phyloP scores from a whole-genome alignment of 2,113 vertebrate genomes.

The Aviceda subcristata region DNA sequence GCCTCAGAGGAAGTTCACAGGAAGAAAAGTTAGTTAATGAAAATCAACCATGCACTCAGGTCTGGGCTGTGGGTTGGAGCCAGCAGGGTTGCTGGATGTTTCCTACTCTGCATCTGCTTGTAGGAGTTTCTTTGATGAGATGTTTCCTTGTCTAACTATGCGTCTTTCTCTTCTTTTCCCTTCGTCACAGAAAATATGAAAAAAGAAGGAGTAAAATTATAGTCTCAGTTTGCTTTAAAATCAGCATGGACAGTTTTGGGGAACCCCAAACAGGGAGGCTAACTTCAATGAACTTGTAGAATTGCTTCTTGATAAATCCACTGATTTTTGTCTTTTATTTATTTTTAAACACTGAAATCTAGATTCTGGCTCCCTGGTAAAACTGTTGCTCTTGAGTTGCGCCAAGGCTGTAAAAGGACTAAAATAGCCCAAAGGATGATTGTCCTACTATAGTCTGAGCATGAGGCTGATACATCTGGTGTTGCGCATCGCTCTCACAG shows the following conservation, averaged over 20 bases:
- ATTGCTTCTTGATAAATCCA: not conserved
- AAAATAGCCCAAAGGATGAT: not conserved
- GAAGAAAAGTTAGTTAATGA: conserved; percentile 49
- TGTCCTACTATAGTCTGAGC: not conserved
- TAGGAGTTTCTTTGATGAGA: conserved; percentile 11
- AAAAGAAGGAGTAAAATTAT: not conserved
- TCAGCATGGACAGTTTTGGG: fast-evolving
- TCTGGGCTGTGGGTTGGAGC: not conserved
- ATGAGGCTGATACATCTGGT: not conserved
- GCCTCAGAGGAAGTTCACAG: conserved; percentile 41
- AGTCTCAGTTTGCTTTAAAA: not conserved
- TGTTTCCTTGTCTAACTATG: not conserved
- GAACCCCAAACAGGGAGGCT: not conserved
- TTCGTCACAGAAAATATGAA: not conserved
- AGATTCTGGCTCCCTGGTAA: not conserved
- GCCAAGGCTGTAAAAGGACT: not conserved
- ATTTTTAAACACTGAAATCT: not conserved
- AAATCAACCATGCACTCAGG: not conserved
- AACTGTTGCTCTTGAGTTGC: not conserved
- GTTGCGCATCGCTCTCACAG: not conserved
- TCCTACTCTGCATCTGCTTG: conserved; percentile 17
- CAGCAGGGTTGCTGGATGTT: conserved; percentile 37
- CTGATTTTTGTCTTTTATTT: not conserved
- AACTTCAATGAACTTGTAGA: not conserved
- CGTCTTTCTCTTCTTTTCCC: not conserved